Base-by-base conservation (phyloP, 1,140 invertebrate species). In the Penaeus indicus region DNA sequence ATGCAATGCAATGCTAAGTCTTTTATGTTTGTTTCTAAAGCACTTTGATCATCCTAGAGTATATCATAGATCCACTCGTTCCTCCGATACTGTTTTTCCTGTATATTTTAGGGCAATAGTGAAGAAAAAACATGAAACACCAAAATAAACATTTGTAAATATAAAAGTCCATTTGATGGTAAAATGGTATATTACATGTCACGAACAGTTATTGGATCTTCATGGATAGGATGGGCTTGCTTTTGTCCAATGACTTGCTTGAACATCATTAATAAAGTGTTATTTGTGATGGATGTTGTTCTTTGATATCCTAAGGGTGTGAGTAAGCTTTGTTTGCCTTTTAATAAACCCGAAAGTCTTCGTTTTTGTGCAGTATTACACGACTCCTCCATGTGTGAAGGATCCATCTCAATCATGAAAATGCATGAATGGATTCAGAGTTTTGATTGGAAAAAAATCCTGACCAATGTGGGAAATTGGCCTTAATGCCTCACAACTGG, bases 221-320 rank as follows among this genome's bases (percentile, higher is more conserved):
- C 64, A 63, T 83, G 81, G 81, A 83, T 83, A 83, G 81, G 81
- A 83, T 84, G 82, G 82, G 82, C 82, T 84, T 84, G 82, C 82
- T 84, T 84, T 84, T 84, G 82, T 84, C 82, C 82, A 84, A 84
- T 84, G 82, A 84, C 82, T 84, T 84, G 82, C 82, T 84, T 84
- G 82, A 84, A 84, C 62, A 84, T 84, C 63, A 84, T 84, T 84
- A 84, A 84, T 84, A 84, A 84, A 84, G 82, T 84, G 82, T 84
- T 84, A 84, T 84, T 84, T 84, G 82, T 84, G 82, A 84, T 42
- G 78, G 47, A 60, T 67, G 63, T 54, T 54, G 54, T 54, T 54
- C 54, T 54, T 54, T 54, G 54, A 54, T 54, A 54, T 54, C 54
- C 54, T 54, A 54, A 54, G 16, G 54, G 4, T 54, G 16, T 0